Base-by-base conservation (phyloP, 2,888 invertebrate genomes). In the Mythimna lalbum region DNA sequence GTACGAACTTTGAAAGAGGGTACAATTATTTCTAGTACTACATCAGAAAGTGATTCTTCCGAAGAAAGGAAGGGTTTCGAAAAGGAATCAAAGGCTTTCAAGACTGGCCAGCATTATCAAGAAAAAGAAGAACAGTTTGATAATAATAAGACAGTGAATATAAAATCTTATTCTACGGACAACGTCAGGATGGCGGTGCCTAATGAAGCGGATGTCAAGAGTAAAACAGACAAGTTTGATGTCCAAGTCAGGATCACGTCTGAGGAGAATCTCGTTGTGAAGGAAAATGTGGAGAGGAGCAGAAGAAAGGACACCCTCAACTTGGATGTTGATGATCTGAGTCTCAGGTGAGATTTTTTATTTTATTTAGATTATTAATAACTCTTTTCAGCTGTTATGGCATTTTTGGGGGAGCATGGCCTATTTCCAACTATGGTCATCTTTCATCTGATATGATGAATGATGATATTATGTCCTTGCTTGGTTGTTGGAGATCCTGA, bases 281-380 rank as follows among this genome's bases (percentile, higher is more conserved):
- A 95, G 64, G 94, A 96, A 50, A 91, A 87, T 80, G 82, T 87
- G 19, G 94, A 94, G 59, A 85, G 91, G 66, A 88, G 73, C 43
- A 88, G 92, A 66, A 90, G 91, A 76, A 94, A 94, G 82, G 95
- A 96, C 63, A 93, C 95, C 0, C 89, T 96, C n/a, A 96, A 95
- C 78, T 90, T 96, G 73, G 96, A 97, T 89, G 92, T 95, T 4
- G 97, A 97, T 87, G 96, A 96, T 76, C 83, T 96, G 27, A 97
- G 97, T 82, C 87, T 96, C 17, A 95, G 96, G 93, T 95, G 76
- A 89, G 89, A 49, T 36, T n/a, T n/a, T 21, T 64, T 64, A 2
- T 23, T 0, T 63, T 9, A 12, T 23, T 31, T 17, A 17, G 7
- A 7, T 14, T 55, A 33, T 55, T 27, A 12, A 36, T 2, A 10